These are phyloP conservation scores for Micromussa lordhowensis DNA, from an alignment of 92 coral and sea anemone genomes.

Conservation along the genomic window DNA sequence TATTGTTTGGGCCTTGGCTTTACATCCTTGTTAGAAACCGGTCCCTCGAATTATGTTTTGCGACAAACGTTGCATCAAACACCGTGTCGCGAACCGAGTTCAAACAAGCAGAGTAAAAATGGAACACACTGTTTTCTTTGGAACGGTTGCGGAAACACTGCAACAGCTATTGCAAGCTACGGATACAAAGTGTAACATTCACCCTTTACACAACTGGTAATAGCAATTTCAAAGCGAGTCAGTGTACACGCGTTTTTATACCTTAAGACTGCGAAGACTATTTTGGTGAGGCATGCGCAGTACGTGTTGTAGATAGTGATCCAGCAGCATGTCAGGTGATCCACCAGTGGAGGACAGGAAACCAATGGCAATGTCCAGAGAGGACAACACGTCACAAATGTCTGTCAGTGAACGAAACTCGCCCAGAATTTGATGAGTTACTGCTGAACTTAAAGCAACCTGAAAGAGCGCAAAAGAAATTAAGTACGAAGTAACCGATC, in stretches of 20 bases:
- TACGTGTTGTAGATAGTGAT: constrained; percentile 67
- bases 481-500: neutral
- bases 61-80: neutral
- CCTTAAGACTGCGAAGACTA: constrained; percentile 79
- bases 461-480: neutral
- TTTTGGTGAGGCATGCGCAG: constrained; percentile 72
- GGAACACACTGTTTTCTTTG: no score
- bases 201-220: neutral
- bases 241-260: neutral
- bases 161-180: no score
- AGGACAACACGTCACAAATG: constrained; percentile 79
- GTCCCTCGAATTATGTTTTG: neutral
- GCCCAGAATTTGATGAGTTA: constrained; percentile 51
- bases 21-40: no score
- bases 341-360: constrained; percentile 88
- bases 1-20: no score
- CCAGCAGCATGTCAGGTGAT: constrained; percentile 63
- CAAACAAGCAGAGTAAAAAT: no score
- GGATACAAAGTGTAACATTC: neutral
- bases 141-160: no score
- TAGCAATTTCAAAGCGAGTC: neutral
- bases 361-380: constrained; percentile 87
- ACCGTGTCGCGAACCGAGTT: no score
- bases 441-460: constrained; percentile 64
- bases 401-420: constrained; percentile 73